Conservation (phyloP, 53 echinoderm and acorn worm species). For the Antedon mediterranea region DNA sequence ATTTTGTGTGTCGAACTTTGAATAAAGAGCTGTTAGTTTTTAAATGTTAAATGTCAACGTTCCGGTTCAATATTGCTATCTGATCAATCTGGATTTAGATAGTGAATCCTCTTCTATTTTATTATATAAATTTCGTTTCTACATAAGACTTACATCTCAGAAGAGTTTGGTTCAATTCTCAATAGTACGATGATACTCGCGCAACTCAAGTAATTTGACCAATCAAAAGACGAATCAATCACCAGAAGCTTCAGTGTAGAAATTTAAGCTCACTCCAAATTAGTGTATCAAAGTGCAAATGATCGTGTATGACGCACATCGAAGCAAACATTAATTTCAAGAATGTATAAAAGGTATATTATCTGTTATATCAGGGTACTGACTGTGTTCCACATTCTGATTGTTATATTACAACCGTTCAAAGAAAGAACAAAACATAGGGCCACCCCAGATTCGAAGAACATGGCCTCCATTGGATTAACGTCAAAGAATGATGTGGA, state of each 20-base stretch:
- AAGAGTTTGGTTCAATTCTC: too few relatives aligned
- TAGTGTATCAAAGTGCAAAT: neutral
- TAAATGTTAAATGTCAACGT: neutral
- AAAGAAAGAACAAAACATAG: too few relatives aligned
- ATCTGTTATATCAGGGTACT: too few relatives aligned
- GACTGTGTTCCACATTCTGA: too few relatives aligned
- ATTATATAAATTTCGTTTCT: neutral
- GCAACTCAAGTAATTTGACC: too few relatives aligned
- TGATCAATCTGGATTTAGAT: neutral
- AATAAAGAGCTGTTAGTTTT: neutral
- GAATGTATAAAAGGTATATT: neutral
- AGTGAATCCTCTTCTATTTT: neutral
- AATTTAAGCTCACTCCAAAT: neutral
- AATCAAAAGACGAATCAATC: too few relatives aligned
- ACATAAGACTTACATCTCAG: too few relatives aligned
- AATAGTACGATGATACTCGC: too few relatives aligned
- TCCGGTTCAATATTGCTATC: neutral
- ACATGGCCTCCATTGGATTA: too few relatives aligned
- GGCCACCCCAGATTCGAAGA: too few relatives aligned
- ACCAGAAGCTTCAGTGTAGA: neutral
- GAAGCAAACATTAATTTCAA: neutral
- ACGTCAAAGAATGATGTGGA: too few relatives aligned
- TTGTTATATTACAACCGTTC: too few relatives aligned
- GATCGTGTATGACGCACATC: neutral
- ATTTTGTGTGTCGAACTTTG: neutral